These are phyloP conservation scores for Rhagoletis pomonella DNA, from an alignment of 1,140 invertebrate genomes.

Conservation along the genomic window DNA sequence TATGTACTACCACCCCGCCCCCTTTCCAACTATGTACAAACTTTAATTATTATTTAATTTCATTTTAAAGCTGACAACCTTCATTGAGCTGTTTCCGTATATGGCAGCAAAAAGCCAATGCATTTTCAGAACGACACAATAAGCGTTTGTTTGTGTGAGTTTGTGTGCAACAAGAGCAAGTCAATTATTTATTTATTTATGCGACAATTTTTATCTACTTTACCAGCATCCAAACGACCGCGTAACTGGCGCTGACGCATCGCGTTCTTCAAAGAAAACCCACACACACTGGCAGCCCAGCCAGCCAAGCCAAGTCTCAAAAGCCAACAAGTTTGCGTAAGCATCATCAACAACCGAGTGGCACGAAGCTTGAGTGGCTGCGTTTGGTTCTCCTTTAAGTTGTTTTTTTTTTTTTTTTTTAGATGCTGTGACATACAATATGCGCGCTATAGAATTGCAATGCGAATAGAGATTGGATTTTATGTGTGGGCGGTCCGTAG, in stretches of 20 bases:
- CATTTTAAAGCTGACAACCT: constrained; percentile 14
- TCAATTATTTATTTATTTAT: constrained; percentile 46
- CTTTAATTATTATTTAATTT: constrained; percentile 47
- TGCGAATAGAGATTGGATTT: neutral
- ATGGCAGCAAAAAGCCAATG: constrained; percentile 15
- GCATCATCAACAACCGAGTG: neutral
- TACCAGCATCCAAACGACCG: constrained; percentile 16
- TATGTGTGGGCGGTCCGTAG: constrained; percentile 28
- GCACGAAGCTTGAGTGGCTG: neutral
- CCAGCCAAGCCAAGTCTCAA: no score
- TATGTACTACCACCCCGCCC: neutral
- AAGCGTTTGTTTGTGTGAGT: neutral
- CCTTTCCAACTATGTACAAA: neutral
- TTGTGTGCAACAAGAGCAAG: neutral
- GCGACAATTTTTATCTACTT: constrained; percentile 41
- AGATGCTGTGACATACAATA: neutral
- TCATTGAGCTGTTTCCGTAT: constrained; percentile 42
- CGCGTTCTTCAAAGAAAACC: constrained; percentile 40
- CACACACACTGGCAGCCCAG: neutral
- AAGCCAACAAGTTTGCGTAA: neutral
- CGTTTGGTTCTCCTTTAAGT: neutral
- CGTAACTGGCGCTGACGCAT: constrained; percentile 21
- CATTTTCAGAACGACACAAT: neutral
- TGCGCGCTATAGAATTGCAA: neutral
- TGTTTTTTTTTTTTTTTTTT: neutral